Evolutionary conservation across 2,113 vertebrate species (phyloP).

Genomic region (Cygnus atratus): DNA sequence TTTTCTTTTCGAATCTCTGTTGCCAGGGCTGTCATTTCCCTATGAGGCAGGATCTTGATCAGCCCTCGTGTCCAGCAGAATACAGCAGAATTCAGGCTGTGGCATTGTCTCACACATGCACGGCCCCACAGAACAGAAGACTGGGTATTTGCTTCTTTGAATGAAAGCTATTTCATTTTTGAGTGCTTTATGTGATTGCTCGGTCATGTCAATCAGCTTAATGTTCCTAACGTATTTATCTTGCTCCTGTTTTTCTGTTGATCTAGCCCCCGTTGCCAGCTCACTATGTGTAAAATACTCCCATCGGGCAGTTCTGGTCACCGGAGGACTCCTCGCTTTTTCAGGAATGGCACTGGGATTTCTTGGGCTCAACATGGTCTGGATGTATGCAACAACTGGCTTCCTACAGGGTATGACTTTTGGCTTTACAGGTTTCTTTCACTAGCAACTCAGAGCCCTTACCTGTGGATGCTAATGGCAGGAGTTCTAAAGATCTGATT

Average conservation of each 20-base stretch:
- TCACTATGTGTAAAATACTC: constrained; percentile 26
- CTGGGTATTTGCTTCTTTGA: neutral
- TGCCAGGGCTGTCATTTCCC: neutral
- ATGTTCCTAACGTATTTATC: neutral
- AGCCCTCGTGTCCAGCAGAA: neutral
- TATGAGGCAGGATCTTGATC: neutral
- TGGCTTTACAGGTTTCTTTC: neutral
- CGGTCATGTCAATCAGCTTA: neutral
- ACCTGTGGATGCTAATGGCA: neutral
- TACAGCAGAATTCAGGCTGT: neutral
- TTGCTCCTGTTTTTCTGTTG: neutral
- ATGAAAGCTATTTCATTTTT: neutral
- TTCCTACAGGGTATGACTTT: constrained; percentile 52
- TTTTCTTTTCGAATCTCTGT: neutral
- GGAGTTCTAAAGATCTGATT: neutral
- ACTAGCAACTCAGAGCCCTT: neutral
- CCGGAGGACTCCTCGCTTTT: constrained; percentile 48
- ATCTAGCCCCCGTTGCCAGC: constrained; percentile 54
- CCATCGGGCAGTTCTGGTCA: constrained; percentile 38
- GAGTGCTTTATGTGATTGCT: neutral
- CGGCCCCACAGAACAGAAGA: neutral
- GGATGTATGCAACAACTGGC: constrained; percentile 46
- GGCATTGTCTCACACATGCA: neutral
- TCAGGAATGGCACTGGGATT: constrained; percentile 55
- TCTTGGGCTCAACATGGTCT: constrained; percentile 43